Conservation (phyloP, 2,888 invertebrate species). For the Scaptomyza reducta region DNA sequence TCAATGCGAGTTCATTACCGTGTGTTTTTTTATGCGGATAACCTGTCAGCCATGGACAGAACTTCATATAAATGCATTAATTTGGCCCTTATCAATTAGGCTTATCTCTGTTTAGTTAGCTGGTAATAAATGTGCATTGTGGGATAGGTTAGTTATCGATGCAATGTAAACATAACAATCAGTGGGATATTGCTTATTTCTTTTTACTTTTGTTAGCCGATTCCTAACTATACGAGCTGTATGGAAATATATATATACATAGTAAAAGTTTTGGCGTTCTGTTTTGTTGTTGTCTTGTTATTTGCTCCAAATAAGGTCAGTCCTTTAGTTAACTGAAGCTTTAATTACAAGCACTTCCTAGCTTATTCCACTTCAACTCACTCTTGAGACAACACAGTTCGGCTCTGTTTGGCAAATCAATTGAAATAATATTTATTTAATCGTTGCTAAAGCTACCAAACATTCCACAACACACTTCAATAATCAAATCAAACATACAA, state of each 20-base stretch:
- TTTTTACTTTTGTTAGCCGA: neutral
- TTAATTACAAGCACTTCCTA: slow-evolving; percentile 10
- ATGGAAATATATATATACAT: no score
- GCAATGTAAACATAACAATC: slow-evolving; percentile 15
- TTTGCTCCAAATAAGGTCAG: slow-evolving; percentile 2
- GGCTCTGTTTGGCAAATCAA: slow-evolving; percentile 70
- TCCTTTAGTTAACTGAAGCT: neutral
- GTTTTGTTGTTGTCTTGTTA: fast-evolving
- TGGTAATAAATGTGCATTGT: slow-evolving; percentile 3
- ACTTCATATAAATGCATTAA: slow-evolving; percentile 48
- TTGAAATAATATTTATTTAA: slow-evolving; percentile 70
- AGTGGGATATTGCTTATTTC: neutral
- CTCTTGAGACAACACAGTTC: slow-evolving; percentile 26
- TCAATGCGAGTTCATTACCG: slow-evolving; percentile 47
- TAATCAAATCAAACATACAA: slow-evolving; percentile 69
- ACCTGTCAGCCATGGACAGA: slow-evolving; percentile 4
- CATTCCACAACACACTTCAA: slow-evolving; percentile 73
- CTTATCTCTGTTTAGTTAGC: slow-evolving; percentile 24
- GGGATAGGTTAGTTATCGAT: slow-evolving; percentile 45
- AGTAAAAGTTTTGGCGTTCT: no score
- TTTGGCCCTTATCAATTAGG: slow-evolving; percentile 37
- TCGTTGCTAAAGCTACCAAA: slow-evolving; percentile 65
- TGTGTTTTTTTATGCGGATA: slow-evolving; percentile 27
- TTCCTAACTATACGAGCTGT: no score
- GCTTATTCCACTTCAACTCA: slow-evolving; percentile 24